phyloP scores from a whole-genome alignment of 2,888 invertebrate species.

The Stenolophus ochropezus region DNA sequence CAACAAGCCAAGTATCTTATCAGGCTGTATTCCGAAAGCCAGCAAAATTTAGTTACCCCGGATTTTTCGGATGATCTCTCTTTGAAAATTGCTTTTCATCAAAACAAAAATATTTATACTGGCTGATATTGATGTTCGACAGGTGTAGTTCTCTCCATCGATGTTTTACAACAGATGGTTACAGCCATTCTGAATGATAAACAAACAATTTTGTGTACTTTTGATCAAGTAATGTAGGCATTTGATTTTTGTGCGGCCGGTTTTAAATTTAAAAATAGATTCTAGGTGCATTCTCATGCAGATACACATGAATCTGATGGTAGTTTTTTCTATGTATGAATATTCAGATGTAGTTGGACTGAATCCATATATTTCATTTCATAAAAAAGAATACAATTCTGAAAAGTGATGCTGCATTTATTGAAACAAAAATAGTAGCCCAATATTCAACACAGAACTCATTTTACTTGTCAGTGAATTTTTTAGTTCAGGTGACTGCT shows the following conservation, averaged over 20 bases:
- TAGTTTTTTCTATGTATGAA: neutral
- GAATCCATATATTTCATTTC: neutral
- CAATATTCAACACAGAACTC: too few relatives aligned
- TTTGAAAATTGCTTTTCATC: slow-evolving; percentile 9
- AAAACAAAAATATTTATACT: slow-evolving; percentile 22
- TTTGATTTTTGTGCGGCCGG: neutral
- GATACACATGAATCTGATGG: neutral
- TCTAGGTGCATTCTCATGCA: neutral
- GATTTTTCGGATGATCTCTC: slow-evolving; percentile 11
- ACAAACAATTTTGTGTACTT: slow-evolving; percentile 35
- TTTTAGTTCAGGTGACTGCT: too few relatives aligned
- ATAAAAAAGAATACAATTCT: neutral
- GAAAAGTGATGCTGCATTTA: neutral
- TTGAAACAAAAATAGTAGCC: too few relatives aligned
- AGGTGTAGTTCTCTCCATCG: slow-evolving; percentile 13
- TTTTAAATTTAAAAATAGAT: neutral
- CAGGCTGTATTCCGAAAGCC: neutral
- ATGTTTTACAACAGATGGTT: slow-evolving; percentile 18
- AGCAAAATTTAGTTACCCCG: neutral
- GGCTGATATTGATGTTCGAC: neutral
- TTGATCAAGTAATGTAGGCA: slow-evolving; percentile 24
- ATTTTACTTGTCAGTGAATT: too few relatives aligned
- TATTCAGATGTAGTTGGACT: neutral
- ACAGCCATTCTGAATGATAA: slow-evolving; percentile 8
- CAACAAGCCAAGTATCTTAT: slow-evolving; percentile 10